Evolutionary conservation across 2,113 vertebrate genomes (phyloP).

Genomic region (Ptilorrhoa leucosticta): DNA sequence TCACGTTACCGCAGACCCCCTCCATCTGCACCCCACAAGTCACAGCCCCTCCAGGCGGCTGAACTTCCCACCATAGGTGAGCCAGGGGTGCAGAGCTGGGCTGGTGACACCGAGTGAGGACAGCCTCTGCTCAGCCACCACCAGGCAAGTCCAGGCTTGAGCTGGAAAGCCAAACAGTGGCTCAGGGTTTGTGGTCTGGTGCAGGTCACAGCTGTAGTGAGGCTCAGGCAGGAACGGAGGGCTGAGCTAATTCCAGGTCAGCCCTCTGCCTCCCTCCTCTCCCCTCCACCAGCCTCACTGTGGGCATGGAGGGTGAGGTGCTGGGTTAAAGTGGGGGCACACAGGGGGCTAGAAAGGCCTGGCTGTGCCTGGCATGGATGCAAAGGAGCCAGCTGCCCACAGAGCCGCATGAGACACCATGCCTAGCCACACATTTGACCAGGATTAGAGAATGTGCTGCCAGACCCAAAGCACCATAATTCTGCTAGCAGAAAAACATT

Average conservation of each 20-base stretch:
- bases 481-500: background rate
- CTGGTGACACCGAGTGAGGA: background rate
- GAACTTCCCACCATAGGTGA: background rate
- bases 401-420: background rate
- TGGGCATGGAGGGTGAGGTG: background rate
- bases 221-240: accelerated
- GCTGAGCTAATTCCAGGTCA: background rate
- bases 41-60: accelerated
- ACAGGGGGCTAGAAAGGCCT: background rate
- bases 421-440: background rate
- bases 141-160: background rate
- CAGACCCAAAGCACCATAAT: background rate
- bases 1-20: accelerated
- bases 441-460: background rate
- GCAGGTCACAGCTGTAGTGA: accelerated
- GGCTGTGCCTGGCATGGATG: accelerated
- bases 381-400: background rate
- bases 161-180: background rate
- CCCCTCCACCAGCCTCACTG: accelerated
- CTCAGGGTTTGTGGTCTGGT: background rate
- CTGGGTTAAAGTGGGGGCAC: background rate
- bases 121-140: background rate
- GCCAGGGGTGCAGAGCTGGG: background rate
- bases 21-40: background rate
- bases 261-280: background rate